Evolutionary conservation across 2,797 vertebrate genomes (phyloP).

Genomic region (Pampus argenteus): DNA sequence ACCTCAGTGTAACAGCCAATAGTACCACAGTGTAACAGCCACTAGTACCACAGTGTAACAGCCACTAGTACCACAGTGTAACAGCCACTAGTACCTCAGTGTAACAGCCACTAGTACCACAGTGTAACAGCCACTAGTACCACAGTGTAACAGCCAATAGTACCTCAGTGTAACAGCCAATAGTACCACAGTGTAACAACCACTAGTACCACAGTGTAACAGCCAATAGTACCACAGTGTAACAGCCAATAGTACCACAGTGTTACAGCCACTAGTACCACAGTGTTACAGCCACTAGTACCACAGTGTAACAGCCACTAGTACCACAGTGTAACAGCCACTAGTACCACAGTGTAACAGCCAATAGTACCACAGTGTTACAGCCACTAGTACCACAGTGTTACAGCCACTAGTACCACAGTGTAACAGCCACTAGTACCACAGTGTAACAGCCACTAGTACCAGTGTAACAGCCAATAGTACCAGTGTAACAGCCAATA

Average conservation of each 20-base stretch:
- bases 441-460: constrained; percentile 12
- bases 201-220: constrained; percentile 4
- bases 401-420: constrained; percentile 6
- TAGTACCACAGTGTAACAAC: not conserved
- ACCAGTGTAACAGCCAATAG: too few species aligned
- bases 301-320: constrained; percentile 11
- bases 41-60: constrained; percentile 6
- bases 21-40: not conserved
- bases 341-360: not conserved
- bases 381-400: constrained; percentile 27
- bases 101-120: not conserved
- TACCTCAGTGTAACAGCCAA: too few species aligned
- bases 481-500: not conserved
- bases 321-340: constrained; percentile 29
- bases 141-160: constrained; percentile 30
- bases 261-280: too few species aligned
- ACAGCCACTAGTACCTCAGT: constrained; percentile 17
- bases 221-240: constrained; percentile 25
- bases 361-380: not conserved
- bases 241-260: too few species aligned
- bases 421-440: not conserved
- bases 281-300: not conserved
- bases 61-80: constrained; percentile 24
- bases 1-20: constrained; percentile 35
- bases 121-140: constrained; percentile 18